These are phyloP conservation scores for Argya squamiceps DNA, from an alignment of 2,797 vertebrate genomes.

Conservation along the genomic window DNA sequence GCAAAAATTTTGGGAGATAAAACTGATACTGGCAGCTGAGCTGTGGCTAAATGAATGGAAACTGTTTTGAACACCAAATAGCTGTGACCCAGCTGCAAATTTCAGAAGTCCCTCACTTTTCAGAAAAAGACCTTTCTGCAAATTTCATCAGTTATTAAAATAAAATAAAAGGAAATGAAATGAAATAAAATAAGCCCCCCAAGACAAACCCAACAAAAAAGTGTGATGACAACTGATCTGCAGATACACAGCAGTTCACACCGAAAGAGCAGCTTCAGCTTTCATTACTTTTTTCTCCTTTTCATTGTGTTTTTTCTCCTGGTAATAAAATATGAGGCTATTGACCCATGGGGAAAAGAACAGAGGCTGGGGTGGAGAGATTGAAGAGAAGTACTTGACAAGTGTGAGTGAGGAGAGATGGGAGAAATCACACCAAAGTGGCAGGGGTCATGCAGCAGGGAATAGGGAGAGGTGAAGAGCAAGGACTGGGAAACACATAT, in stretches of 20 bases:
- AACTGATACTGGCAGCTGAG: background rate
- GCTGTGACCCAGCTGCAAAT: background rate
- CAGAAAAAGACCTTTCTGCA: background rate
- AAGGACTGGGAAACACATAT: background rate
- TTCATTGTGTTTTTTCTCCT: background rate
- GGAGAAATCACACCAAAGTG: background rate
- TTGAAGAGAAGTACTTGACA: background rate
- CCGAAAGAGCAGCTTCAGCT: background rate
- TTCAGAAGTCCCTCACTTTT: background rate
- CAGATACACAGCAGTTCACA: background rate
- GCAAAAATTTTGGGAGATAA: constrained; percentile 2
- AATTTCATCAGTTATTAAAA: background rate
- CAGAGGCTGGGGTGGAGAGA: background rate
- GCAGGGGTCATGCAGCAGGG: background rate
- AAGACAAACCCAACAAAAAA: background rate
- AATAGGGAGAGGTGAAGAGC: background rate
- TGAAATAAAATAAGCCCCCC: background rate
- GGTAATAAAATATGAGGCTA: background rate
- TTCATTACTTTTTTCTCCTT: background rate
- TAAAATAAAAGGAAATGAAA: background rate
- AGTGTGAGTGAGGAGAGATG: background rate
- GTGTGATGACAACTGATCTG: background rate
- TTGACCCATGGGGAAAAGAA: accelerated
- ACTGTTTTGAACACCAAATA: constrained; percentile 15
- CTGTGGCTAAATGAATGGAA: background rate